These are phyloP conservation scores for Crossoptilon crossoptilon DNA, from an alignment of 2,797 vertebrate species.

Conservation along the genomic window DNA sequence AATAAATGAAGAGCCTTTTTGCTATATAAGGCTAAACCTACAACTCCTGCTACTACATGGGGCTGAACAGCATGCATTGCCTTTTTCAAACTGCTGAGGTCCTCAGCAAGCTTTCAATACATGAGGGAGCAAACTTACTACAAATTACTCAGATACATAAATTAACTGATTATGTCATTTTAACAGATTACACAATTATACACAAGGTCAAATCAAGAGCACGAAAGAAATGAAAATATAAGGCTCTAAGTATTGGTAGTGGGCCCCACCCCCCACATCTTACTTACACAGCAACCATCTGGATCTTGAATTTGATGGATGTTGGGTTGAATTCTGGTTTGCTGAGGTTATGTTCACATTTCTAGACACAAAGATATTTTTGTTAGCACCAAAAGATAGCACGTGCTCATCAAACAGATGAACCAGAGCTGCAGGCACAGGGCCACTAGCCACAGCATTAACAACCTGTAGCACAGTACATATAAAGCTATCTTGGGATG, in stretches of 20 bases:
- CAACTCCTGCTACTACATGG: background rate
- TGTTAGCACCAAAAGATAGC: background rate
- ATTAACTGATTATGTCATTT: background rate
- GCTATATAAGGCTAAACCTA: background rate
- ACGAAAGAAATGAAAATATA: background rate
- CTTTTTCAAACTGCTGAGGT: background rate
- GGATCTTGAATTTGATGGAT: constrained; percentile 99
- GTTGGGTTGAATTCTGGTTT: constrained; percentile 99
- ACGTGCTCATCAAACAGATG: background rate
- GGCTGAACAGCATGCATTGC: background rate
- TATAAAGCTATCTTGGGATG: background rate
- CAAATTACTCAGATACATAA: background rate
- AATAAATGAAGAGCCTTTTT: background rate
- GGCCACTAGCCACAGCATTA: background rate
- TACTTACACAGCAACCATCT: constrained; percentile 98
- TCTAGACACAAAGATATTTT: constrained; percentile 79
- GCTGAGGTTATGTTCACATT: constrained; percentile 99
- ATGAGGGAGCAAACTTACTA: background rate
- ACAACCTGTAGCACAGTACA: background rate
- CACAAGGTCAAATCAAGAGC: background rate
- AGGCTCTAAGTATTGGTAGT: background rate
- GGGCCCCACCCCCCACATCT: background rate
- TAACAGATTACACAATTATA: background rate
- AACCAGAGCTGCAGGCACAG: background rate
- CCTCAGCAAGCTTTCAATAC: background rate